phyloP scores from a whole-genome alignment of 1,140 invertebrate genomes.

The Caenorhabditis briggsae region DNA sequence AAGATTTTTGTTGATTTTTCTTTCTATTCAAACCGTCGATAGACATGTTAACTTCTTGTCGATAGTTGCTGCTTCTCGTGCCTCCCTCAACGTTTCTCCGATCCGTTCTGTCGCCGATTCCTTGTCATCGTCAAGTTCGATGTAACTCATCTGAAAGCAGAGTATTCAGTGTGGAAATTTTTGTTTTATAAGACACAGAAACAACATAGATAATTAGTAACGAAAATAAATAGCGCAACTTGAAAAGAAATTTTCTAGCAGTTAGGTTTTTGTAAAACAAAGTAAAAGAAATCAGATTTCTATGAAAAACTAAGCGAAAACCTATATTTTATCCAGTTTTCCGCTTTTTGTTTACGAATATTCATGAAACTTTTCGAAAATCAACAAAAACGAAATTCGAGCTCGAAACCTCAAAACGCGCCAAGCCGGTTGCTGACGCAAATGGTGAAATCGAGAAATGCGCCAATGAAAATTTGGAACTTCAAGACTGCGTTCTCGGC shows the following conservation, averaged over 20 bases:
- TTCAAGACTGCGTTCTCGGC: not conserved
- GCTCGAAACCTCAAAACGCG: not conserved
- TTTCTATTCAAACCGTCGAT: not conserved
- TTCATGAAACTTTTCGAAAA: conserved; percentile 8
- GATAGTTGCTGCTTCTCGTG: conserved; percentile 19
- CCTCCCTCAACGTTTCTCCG: conserved; percentile 8
- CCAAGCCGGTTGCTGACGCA: not conserved
- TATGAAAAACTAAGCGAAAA: no score
- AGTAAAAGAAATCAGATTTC: no score
- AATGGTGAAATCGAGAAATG: not conserved
- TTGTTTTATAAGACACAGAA: no score
- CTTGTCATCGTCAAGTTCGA: conserved; percentile 7
- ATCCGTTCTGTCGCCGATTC: conserved; percentile 23
- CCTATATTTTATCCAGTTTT: no score
- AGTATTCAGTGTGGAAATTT: no score
- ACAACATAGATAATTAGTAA: no score
- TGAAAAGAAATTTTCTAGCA: no score
- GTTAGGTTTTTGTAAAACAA: no score
- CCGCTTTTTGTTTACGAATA: no score
- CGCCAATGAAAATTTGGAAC: conserved; percentile 45
- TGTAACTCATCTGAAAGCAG: conserved; percentile 21
- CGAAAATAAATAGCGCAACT: no score
- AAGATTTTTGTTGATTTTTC: not conserved
- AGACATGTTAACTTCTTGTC: conserved; percentile 1
- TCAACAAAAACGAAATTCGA: not conserved